Conservation (phyloP, 2,888 invertebrate species). For the Melangyna quadrimaculata region DNA sequence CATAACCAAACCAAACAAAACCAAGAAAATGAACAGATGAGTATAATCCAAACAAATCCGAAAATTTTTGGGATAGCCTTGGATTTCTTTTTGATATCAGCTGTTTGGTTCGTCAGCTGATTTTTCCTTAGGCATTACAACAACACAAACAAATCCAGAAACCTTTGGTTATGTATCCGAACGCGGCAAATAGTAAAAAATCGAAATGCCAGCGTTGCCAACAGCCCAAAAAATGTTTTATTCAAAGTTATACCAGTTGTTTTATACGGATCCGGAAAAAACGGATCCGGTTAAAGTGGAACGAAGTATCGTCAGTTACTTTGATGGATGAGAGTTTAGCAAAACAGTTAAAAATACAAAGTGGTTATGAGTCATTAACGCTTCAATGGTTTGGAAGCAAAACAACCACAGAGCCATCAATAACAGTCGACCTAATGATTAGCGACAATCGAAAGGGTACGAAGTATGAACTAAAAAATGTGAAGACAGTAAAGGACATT, state of each 20-base stretch:
- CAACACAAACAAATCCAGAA: too few relatives aligned
- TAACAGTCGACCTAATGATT: not conserved
- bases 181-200: not conserved
- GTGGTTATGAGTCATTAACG: not conserved
- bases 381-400: not conserved
- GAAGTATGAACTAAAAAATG: not conserved
- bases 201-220: not conserved
- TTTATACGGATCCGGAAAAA: not conserved
- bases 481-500: not conserved
- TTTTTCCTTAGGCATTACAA: too few relatives aligned
- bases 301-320: not conserved
- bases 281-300: not conserved
- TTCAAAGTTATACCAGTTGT: not conserved
- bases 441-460: not conserved
- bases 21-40: too few relatives aligned
- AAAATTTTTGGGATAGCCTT: too few relatives aligned
- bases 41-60: too few relatives aligned
- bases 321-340: not conserved
- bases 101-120: too few relatives aligned
- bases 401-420: not conserved
- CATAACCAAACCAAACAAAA: too few relatives aligned
- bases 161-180: too few relatives aligned
- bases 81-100: too few relatives aligned
- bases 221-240: not conserved
- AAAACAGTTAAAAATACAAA: too few relatives aligned